These are phyloP conservation scores for Plebejus anna DNA, from an alignment of 2,888 invertebrate species.

Conservation along the genomic window DNA sequence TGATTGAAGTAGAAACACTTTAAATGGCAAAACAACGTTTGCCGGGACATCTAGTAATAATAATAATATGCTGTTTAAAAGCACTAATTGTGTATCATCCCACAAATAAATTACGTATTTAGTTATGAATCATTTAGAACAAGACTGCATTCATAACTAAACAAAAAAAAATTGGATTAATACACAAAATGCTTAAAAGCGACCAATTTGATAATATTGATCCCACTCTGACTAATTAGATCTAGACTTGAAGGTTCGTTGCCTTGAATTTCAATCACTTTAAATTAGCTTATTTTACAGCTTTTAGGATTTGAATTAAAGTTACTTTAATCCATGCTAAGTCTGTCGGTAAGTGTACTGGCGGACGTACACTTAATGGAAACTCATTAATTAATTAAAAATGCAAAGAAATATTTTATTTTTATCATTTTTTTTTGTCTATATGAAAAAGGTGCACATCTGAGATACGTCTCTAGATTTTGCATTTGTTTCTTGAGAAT, in stretches of 20 bases:
- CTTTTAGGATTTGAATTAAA: neutral
- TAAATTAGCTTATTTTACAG: neutral
- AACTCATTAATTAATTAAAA: slow-evolving; percentile 6
- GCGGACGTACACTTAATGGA: neutral
- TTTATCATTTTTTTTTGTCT: neutral
- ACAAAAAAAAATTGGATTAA: too few relatives aligned
- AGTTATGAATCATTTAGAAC: too few relatives aligned
- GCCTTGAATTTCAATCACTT: slow-evolving; percentile 10
- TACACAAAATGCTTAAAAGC: too few relatives aligned
- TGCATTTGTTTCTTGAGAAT: too few relatives aligned
- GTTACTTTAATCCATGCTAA: neutral
- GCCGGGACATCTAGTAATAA: too few relatives aligned
- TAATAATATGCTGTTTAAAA: too few relatives aligned
- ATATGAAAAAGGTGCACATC: neutral
- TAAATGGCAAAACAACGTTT: too few relatives aligned
- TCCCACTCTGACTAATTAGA: neutral
- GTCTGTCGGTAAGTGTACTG: neutral
- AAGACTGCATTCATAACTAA: too few relatives aligned
- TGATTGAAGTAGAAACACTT: too few relatives aligned
- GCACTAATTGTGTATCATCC: too few relatives aligned
- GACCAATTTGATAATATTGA: neutral
- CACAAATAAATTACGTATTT: too few relatives aligned
- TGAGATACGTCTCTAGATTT: too few relatives aligned
- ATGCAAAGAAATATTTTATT: neutral
- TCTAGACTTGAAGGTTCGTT: neutral